These are phyloP conservation scores for Leptinotarsa tumamoca DNA, from an alignment of 2,888 invertebrate genomes.

Conservation along the genomic window DNA sequence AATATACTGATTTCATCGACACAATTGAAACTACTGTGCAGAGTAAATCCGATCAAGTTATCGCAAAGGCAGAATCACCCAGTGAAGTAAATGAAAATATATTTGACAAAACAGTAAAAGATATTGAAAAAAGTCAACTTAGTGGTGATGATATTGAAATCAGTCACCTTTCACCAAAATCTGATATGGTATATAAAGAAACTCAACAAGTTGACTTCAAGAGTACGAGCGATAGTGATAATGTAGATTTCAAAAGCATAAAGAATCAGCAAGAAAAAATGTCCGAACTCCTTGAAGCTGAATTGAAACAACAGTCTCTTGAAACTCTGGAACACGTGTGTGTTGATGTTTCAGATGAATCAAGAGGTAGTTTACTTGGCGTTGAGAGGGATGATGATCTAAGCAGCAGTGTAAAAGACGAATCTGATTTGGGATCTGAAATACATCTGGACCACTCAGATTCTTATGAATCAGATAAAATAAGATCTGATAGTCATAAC, in stretches of 20 bases:
- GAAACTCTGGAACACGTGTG: slow-evolving; percentile 23
- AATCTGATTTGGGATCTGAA: slow-evolving; percentile 64
- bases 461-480: slow-evolving; percentile 61
- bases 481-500: slow-evolving; percentile 63
- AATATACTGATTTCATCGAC: not conserved
- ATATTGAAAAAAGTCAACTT: not conserved
- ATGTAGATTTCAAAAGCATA: slow-evolving; percentile 33
- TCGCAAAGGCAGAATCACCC: not conserved
- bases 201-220: no score
- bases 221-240: slow-evolving; percentile 26
- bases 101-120: not conserved
- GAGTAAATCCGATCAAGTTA: no score
- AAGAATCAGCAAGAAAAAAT: slow-evolving; percentile 48
- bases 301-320: slow-evolving; percentile 39
- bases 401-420: slow-evolving; percentile 59
- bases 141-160: not conserved
- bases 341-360: slow-evolving; percentile 20
- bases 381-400: slow-evolving; percentile 63
- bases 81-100: not conserved
- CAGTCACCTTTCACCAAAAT: not conserved
- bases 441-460: slow-evolving; percentile 63
- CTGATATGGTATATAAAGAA: not conserved
- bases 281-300: slow-evolving; percentile 48
- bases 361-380: slow-evolving; percentile 25
- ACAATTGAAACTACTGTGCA: not conserved